phyloP scores from a whole-genome alignment of 1,140 invertebrate genomes.

The Cephus cinctus region DNA sequence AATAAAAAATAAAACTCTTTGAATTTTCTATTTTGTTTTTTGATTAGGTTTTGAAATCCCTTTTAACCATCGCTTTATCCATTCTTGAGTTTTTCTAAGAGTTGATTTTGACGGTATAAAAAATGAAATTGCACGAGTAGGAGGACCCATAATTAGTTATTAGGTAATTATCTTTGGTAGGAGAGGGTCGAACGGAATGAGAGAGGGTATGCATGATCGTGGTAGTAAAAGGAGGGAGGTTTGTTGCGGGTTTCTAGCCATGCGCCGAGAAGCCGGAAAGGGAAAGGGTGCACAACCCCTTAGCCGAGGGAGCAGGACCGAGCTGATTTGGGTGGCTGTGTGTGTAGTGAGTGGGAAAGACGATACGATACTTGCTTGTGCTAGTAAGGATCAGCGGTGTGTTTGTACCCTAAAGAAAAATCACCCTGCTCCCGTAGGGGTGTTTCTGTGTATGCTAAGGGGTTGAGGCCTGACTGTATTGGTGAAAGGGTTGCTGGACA shows the following conservation, averaged over 20 bases:
- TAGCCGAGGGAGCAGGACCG: constrained; percentile 35
- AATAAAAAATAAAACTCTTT: no score
- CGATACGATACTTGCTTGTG: constrained; percentile 22
- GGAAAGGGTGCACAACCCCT: constrained; percentile 21
- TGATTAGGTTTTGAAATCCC: no score
- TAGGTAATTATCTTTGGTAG: no score
- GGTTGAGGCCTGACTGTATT: constrained; percentile 26
- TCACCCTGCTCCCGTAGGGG: constrained; percentile 32
- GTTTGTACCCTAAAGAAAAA: constrained; percentile 48
- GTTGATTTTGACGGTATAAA: no score
- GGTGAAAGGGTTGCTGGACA: constrained; percentile 52
- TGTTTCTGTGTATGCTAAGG: constrained; percentile 26
- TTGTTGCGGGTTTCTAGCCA: constrained; percentile 25
- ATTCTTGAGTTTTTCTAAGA: no score
- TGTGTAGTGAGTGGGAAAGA: constrained; percentile 32
- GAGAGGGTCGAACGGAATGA: no score
- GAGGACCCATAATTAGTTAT: no score
- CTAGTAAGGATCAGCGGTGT: constrained; percentile 28
- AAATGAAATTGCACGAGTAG: no score
- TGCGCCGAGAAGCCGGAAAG: constrained; percentile 38
- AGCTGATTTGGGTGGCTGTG: constrained; percentile 19
- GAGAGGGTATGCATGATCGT: no score
- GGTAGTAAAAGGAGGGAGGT: no score
- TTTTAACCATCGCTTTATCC: no score
- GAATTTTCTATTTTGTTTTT: no score